phyloP scores from a whole-genome alignment of 1,140 invertebrate species.

The Venturia canescens region DNA sequence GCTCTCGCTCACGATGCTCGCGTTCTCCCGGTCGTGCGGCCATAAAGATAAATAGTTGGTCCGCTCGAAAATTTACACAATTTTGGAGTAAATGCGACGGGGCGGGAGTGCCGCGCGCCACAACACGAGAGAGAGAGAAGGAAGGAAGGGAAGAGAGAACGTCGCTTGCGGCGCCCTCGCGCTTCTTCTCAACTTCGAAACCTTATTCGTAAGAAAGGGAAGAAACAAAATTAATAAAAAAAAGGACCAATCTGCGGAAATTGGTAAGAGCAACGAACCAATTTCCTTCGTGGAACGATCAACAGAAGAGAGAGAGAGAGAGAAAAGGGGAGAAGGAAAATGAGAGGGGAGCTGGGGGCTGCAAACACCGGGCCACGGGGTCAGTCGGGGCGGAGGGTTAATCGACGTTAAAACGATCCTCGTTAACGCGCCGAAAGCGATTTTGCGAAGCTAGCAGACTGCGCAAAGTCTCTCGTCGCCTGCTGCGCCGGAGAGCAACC shows the following conservation, averaged over 20 bases:
- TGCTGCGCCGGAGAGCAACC: background rate
- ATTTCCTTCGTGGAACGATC: conserved; percentile 68
- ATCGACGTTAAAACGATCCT: conserved; percentile 74
- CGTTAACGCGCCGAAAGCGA: conserved; percentile 71
- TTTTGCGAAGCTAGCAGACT: conserved; percentile 56
- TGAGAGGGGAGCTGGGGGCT: conserved; percentile 42
- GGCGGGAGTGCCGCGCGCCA: conserved; percentile 54
- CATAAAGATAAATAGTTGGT: conserved; percentile 76
- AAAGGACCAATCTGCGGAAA: conserved; percentile 72
- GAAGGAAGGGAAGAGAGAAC: background rate
- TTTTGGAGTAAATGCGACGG: conserved; percentile 66
- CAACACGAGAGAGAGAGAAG: conserved; percentile 43
- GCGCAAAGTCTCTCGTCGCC: conserved; percentile 54
- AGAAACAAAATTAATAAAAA: conserved; percentile 44
- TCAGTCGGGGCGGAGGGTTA: conserved; percentile 71
- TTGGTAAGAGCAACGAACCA: conserved; percentile 74
- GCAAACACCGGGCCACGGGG: conserved; percentile 70
- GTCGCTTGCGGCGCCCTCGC: conserved; percentile 28
- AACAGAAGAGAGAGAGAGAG: conserved; percentile 3
- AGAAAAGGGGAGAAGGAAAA: background rate
- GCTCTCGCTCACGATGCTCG: background rate
- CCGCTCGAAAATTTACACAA: conserved; percentile 73
- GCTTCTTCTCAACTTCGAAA: conserved; percentile 36
- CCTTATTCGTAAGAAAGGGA: conserved; percentile 19
- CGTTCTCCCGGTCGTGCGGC: conserved; percentile 62